These are phyloP conservation scores for Mythimna albipuncta DNA, from an alignment of 2,888 invertebrate genomes.

Conservation along the genomic window DNA sequence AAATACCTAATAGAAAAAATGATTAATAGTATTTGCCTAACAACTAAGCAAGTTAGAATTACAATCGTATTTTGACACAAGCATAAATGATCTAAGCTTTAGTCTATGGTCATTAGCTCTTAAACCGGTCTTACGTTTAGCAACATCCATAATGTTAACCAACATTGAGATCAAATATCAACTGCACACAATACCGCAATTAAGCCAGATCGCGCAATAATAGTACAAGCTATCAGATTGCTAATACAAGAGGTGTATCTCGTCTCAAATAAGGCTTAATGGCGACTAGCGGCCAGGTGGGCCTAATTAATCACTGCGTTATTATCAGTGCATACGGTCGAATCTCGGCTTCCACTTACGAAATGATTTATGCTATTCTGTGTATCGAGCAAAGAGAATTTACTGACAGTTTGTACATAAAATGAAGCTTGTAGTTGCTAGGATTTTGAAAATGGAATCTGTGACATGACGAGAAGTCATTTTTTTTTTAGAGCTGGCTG, in stretches of 20 bases:
- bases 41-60: neutral
- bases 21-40: neutral
- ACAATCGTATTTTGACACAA: neutral
- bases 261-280: slow-evolving; percentile 56
- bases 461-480: neutral
- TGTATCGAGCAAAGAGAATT: slow-evolving; percentile 35
- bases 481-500: neutral
- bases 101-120: neutral
- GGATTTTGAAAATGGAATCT: slow-evolving; percentile 28
- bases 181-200: slow-evolving; percentile 28
- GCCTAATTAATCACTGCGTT: slow-evolving; percentile 65
- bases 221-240: slow-evolving; percentile 35
- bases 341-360: slow-evolving; percentile 44
- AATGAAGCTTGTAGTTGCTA: slow-evolving; percentile 8
- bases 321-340: slow-evolving; percentile 56
- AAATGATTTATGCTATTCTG: slow-evolving; percentile 61
- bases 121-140: neutral
- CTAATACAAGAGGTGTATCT: slow-evolving; percentile 20
- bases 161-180: slow-evolving; percentile 12
- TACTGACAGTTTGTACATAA: neutral
- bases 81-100: neutral
- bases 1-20: neutral
- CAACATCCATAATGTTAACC: neutral
- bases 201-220: slow-evolving; percentile 34
- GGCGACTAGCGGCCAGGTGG: slow-evolving; percentile 64